These are phyloP conservation scores for Trachymyrmex cornetzi DNA, from an alignment of 1,140 invertebrate species.

Conservation along the genomic window DNA sequence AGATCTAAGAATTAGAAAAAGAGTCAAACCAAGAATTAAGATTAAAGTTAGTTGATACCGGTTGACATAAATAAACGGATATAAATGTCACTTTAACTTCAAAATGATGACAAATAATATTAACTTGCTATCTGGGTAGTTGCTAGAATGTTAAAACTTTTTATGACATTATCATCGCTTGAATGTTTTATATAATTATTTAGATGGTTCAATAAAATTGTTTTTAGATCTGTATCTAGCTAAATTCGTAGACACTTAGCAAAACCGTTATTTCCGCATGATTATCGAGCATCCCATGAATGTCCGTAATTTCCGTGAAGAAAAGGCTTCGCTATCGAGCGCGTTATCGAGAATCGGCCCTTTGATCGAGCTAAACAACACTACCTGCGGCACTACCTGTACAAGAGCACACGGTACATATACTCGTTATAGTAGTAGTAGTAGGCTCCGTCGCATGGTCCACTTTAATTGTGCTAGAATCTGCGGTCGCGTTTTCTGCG, in stretches of 20 bases:
- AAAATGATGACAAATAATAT: too few species aligned
- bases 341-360: not conserved
- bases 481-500: too few species aligned
- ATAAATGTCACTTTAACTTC: too few species aligned
- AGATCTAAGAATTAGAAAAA: too few species aligned
- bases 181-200: not conserved
- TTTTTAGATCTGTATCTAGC: too few species aligned
- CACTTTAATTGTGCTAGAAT: not conserved
- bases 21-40: too few species aligned
- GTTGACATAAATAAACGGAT: too few species aligned
- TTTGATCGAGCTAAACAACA: not conserved
- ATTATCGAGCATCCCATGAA: not conserved
- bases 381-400: constrained; percentile 47
- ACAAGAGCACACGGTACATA: constrained; percentile 64
- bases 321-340: not conserved
- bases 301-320: not conserved
- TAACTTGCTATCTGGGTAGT: not conserved
- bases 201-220: not conserved
- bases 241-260: not conserved
- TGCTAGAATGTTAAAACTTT: not conserved
- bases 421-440: not conserved
- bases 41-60: too few species aligned
- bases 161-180: not conserved
- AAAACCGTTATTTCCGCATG: not conserved
- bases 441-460: not conserved